Evolutionary conservation across 2,888 invertebrate species (phyloP).

Genomic region (Coremacera marginata): DNA sequence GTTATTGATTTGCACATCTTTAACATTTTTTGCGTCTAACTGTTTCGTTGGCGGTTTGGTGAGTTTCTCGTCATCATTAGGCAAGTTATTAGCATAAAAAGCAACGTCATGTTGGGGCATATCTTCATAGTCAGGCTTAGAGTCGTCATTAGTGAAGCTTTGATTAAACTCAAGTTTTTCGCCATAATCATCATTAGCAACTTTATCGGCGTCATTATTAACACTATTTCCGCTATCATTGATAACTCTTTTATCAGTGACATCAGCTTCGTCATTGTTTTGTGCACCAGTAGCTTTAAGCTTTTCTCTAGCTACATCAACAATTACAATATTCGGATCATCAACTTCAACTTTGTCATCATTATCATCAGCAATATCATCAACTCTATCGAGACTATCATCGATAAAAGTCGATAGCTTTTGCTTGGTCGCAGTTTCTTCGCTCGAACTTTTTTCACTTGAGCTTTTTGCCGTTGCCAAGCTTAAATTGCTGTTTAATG

Average conservation of each 20-base stretch:
- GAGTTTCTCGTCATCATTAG: neutral
- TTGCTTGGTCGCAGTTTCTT: constrained; percentile 20
- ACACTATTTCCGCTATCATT: constrained; percentile 31
- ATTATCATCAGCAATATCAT: neutral
- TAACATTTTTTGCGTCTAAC: neutral
- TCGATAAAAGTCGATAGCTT: constrained; percentile 32
- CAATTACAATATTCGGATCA: constrained; percentile 44
- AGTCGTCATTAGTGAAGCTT: no score
- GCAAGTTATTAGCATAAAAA: neutral
- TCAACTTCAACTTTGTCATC: neutral
- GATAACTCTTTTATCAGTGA: constrained; percentile 7
- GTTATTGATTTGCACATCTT: constrained; percentile 25
- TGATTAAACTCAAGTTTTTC: neutral
- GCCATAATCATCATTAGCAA: neutral
- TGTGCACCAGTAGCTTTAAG: neutral
- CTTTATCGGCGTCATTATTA: neutral
- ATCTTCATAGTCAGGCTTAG: no score
- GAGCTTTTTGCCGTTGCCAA: constrained; percentile 32
- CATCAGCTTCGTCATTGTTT: neutral
- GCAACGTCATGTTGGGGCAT: neutral
- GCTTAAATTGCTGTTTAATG: constrained; percentile 65
- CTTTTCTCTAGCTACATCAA: neutral
- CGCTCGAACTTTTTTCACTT: constrained; percentile 11
- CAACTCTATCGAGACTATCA: neutral
- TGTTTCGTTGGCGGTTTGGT: no score